These are phyloP conservation scores for Odontophorus gujanensis DNA, from an alignment of 2,113 vertebrate species.

Conservation along the genomic window DNA sequence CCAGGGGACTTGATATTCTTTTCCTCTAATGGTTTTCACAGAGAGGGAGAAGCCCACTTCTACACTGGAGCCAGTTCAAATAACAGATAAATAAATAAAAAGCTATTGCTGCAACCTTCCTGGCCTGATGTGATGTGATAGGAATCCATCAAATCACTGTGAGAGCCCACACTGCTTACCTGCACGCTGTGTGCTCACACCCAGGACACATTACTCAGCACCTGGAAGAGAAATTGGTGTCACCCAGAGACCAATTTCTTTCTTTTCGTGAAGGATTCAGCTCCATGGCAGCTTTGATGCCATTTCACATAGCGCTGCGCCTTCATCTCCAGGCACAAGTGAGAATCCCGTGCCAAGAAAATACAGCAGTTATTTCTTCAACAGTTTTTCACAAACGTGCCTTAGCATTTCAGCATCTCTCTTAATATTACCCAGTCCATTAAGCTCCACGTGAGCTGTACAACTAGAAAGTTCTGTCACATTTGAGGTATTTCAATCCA, in stretches of 20 bases:
- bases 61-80: background rate
- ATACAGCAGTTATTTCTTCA: background rate
- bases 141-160: background rate
- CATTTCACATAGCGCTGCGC: background rate
- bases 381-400: background rate
- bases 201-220: background rate
- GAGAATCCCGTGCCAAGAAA: background rate
- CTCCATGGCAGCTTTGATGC: background rate
- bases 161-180: background rate
- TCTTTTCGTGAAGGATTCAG: background rate
- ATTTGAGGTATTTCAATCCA: background rate
- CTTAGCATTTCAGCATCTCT: background rate
- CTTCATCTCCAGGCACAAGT: constrained; percentile 12
- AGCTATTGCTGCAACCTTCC: background rate
- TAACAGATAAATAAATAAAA: background rate
- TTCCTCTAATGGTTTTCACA: background rate
- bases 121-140: background rate
- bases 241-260: background rate
- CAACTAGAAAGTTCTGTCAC: background rate
- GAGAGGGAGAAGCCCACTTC: background rate
- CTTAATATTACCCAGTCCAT: background rate
- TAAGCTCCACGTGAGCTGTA: background rate
- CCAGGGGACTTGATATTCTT: background rate
- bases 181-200: background rate
- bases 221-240: background rate